Conservation (phyloP, 2,888 invertebrate species). For the Phyllotreta cruciferae region DNA sequence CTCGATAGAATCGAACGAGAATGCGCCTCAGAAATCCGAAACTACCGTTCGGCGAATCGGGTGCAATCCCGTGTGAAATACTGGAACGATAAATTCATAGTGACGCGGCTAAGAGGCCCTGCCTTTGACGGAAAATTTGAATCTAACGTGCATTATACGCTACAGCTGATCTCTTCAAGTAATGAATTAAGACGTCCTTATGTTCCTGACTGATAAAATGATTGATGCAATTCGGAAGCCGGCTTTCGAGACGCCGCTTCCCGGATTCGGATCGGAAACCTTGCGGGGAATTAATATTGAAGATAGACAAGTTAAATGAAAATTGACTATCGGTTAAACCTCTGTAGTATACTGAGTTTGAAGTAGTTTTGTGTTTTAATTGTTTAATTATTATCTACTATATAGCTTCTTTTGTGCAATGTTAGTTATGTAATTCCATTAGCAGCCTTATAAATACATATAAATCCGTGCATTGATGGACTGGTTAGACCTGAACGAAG, state of each 20-base stretch:
- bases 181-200: slow-evolving; percentile 48
- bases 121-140: slow-evolving; percentile 37
- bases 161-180: slow-evolving; percentile 45
- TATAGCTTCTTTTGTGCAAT: too few relatives aligned
- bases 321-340: slow-evolving; percentile 1
- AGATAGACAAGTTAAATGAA: slow-evolving; percentile 6
- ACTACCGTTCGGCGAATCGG: slow-evolving; percentile 16
- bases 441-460: too few relatives aligned
- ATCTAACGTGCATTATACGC: slow-evolving; percentile 39
- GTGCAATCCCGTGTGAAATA: slow-evolving; percentile 30
- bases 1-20: slow-evolving; percentile 23
- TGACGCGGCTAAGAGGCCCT: slow-evolving; percentile 33
- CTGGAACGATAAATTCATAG: slow-evolving; percentile 32
- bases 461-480: too few relatives aligned
- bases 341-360: too few relatives aligned
- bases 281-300: slow-evolving; percentile 6
- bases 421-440: too few relatives aligned
- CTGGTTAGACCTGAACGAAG: too few relatives aligned
- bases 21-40: slow-evolving; percentile 12
- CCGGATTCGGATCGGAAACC: slow-evolving; percentile 11
- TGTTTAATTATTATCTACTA: too few relatives aligned
- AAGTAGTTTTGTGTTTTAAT: too few relatives aligned
- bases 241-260: slow-evolving; percentile 28
- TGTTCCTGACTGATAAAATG: slow-evolving; percentile 44
- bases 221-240: slow-evolving; percentile 43